phyloP scores from a whole-genome alignment of 2,888 invertebrate species.

The Tolmerus cingulatus region DNA sequence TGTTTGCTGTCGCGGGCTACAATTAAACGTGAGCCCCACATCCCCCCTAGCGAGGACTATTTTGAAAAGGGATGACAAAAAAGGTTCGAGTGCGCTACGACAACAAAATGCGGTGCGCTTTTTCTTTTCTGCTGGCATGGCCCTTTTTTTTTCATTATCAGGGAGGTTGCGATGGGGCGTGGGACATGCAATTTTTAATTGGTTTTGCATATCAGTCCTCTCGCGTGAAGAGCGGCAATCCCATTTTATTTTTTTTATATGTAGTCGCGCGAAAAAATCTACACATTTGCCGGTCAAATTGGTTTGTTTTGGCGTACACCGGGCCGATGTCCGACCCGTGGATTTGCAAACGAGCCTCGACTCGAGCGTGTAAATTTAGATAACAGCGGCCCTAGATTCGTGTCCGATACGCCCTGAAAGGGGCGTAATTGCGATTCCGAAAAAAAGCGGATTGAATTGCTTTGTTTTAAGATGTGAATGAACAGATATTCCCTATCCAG shows the following conservation, averaged over 20 bases:
- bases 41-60: background rate
- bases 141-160: background rate
- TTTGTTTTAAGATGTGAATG: conserved; percentile 22
- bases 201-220: conserved; percentile 36
- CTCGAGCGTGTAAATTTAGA: conserved; percentile 32
- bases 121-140: background rate
- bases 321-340: background rate
- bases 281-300: conserved; percentile 17
- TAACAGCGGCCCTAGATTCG: conserved; percentile 21
- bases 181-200: conserved; percentile 41
- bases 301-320: conserved; percentile 3
- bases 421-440: conserved; percentile 22
- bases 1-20: conserved; percentile 32
- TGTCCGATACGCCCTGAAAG: conserved; percentile 15
- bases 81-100: background rate
- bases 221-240: conserved; percentile 27
- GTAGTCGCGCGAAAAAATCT: conserved; percentile 2
- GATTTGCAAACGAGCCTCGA: conserved; percentile 19
- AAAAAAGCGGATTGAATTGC: conserved; percentile 4
- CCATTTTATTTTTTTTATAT: background rate
- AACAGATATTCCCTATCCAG: background rate
- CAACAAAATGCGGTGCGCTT: background rate
- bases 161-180: too few species aligned
- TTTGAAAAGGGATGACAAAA: conserved; percentile 24
- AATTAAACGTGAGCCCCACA: conserved; percentile 33